phyloP scores from a whole-genome alignment of 2,888 invertebrate species.

The Deroplatys truncata region DNA sequence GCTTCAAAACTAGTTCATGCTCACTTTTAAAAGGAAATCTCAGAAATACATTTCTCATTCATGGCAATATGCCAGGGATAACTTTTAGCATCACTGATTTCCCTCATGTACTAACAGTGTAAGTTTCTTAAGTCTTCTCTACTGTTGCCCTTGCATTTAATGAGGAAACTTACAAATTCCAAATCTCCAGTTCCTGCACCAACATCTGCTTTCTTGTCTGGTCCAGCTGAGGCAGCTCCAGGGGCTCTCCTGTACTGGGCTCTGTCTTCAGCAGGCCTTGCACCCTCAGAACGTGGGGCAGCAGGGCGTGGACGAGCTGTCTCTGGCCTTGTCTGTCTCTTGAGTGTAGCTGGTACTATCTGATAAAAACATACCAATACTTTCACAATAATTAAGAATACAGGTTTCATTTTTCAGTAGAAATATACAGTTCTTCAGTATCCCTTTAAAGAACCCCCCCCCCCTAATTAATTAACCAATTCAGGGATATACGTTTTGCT shows the following conservation, averaged over 20 bases:
- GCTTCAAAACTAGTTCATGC: too few relatives aligned
- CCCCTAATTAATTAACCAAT: too few relatives aligned
- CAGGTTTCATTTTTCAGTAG: background rate
- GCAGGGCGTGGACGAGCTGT: constrained; percentile 75
- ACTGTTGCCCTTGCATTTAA: background rate
- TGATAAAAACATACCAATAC: constrained; percentile 32
- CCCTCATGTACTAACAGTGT: background rate
- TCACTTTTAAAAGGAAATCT: background rate
- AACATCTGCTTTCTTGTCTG: constrained; percentile 95
- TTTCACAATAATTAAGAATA: background rate
- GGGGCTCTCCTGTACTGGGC: constrained; percentile 77
- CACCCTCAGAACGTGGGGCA: constrained; percentile 60
- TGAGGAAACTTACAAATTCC: constrained; percentile 66
- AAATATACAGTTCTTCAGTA: too few relatives aligned
- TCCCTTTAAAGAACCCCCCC: too few relatives aligned
- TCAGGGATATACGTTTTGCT: too few relatives aligned
- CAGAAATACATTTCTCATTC: constrained; percentile 26
- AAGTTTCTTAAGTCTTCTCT: background rate
- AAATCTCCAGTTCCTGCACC: constrained; percentile 91
- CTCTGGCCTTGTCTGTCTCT: constrained; percentile 83
- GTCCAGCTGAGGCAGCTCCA: constrained; percentile 56
- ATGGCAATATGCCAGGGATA: background rate
- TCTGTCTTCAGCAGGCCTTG: constrained; percentile 76
- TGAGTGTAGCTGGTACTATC: constrained; percentile 97
- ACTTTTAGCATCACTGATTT: background rate